phyloP scores from a whole-genome alignment of 2,888 invertebrate genomes.

The Melipona bicolor region DNA sequence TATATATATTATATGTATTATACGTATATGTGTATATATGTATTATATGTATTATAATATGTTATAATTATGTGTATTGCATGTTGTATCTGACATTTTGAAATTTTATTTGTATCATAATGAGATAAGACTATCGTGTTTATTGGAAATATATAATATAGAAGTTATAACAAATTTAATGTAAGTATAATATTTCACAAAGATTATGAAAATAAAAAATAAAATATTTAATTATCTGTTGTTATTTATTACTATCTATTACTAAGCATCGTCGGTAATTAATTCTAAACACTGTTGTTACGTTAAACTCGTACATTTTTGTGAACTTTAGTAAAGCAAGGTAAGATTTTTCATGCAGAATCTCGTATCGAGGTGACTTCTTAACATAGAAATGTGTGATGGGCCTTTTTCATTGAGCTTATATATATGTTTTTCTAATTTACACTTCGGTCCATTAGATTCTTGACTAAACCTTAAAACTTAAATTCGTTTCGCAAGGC shows the following conservation, averaged over 20 bases:
- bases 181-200: neutral
- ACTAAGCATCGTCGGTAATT: neutral
- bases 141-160: neutral
- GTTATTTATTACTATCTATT: neutral
- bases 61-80: no score
- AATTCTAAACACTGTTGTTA: no score
- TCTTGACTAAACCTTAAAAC: no score
- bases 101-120: neutral
- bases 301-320: no score
- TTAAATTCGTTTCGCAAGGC: no score
- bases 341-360: no score
- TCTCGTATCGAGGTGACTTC: no score
- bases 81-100: neutral
- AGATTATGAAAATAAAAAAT: neutral
- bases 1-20: neutral
- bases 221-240: neutral
- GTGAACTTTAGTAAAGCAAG: no score
- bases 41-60: no score
- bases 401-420: no score
- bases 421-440: neutral
- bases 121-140: neutral
- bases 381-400: no score
- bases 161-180: neutral
- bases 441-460: no score
- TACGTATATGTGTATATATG: neutral